Conservation (phyloP, 2,113 vertebrate species). For the Beaufortia kweichowensis region DNA sequence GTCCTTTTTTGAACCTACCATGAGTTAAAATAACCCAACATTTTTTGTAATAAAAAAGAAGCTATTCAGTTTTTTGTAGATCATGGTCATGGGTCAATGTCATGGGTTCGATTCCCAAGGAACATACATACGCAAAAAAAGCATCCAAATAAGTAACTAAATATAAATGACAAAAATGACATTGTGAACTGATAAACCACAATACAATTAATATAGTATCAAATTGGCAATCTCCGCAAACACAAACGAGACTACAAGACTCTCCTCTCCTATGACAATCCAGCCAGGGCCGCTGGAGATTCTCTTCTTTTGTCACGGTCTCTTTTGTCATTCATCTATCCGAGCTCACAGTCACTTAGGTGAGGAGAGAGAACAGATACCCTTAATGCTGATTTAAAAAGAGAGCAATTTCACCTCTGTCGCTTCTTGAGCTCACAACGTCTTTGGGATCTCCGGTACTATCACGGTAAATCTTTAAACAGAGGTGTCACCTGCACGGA, state of each 20-base stretch:
- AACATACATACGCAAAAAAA: too few species aligned
- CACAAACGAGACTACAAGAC: background rate
- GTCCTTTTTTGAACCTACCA: too few species aligned
- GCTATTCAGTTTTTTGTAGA: too few species aligned
- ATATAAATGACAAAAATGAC: too few species aligned
- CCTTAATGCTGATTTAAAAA: slow-evolving; percentile 40
- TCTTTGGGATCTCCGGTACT: slow-evolving; percentile 50
- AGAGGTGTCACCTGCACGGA: slow-evolving; percentile 66
- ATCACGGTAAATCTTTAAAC: slow-evolving; percentile 69
- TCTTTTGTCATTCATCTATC: slow-evolving; percentile 14
- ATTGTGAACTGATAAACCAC: too few species aligned
- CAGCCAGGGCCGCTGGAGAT: background rate
- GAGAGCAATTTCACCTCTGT: slow-evolving; percentile 32
- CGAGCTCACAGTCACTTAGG: slow-evolving; percentile 3
- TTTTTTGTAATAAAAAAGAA: too few species aligned
- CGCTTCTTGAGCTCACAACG: slow-evolving; percentile 16
- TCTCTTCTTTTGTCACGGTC: background rate
- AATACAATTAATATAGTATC: too few species aligned
- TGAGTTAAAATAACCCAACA: too few species aligned
- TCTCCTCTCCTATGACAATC: background rate
- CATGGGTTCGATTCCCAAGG: too few species aligned
- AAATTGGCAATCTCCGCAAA: background rate
- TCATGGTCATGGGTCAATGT: too few species aligned
- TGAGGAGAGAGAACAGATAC: slow-evolving; percentile 1
- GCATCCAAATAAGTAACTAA: too few species aligned